These are phyloP conservation scores for Tyto alba DNA, from an alignment of 2,113 vertebrate species.

Conservation along the genomic window DNA sequence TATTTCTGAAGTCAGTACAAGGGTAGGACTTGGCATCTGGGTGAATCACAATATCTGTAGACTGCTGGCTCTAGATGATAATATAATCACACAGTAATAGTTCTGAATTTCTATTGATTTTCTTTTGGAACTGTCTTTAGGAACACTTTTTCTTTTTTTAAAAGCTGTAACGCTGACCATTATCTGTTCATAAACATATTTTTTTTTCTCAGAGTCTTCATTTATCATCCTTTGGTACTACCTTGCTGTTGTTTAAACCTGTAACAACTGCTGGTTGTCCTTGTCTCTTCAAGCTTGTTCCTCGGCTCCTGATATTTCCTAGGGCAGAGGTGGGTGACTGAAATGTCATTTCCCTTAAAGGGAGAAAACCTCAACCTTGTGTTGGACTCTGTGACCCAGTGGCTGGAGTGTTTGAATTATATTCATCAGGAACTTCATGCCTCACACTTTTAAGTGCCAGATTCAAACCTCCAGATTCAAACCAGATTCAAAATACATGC, in stretches of 20 bases:
- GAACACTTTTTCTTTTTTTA: background rate
- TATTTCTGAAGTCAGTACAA: background rate
- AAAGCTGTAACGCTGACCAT: background rate
- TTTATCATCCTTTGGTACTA: background rate
- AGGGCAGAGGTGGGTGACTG: background rate
- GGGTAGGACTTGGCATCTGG: background rate
- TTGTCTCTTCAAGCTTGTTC: background rate
- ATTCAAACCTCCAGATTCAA: background rate
- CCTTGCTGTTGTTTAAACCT: background rate
- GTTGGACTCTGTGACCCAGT: background rate
- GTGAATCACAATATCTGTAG: background rate
- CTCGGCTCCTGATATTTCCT: background rate
- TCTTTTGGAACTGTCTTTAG: background rate
- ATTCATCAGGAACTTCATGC: background rate
- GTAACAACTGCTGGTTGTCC: background rate
- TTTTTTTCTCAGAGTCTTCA: background rate
- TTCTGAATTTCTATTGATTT: background rate
- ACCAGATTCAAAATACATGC: background rate
- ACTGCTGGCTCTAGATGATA: background rate
- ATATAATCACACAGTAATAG: background rate
- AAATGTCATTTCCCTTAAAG: background rate
- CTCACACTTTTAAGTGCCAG: background rate
- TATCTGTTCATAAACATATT: background rate
- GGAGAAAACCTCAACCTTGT: background rate
- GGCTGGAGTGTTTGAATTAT: background rate